Conservation (phyloP, 2,888 invertebrate genomes). For the Phortica okadai region DNA sequence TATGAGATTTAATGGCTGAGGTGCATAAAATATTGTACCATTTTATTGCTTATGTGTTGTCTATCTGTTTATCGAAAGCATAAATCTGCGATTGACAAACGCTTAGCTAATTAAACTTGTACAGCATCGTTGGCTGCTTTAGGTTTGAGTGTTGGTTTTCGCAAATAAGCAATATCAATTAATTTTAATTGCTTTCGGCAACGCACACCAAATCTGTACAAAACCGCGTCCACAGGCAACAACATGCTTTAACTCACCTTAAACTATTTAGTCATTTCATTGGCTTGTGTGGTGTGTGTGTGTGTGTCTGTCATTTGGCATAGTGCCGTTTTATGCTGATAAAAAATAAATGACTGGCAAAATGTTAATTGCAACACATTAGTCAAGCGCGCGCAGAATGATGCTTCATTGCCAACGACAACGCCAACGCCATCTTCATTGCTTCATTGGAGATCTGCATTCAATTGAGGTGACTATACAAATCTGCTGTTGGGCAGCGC, state of each 20-base stretch:
- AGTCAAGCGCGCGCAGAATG: conserved; percentile 48
- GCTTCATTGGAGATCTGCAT: too few relatives aligned
- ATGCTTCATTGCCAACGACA: background rate
- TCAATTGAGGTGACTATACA: too few relatives aligned
- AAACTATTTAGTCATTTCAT: background rate
- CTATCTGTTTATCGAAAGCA: conserved; percentile 10
- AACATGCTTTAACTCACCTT: background rate
- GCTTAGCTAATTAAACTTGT: conserved; percentile 24
- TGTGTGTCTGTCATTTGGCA: background rate
- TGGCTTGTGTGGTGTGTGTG: background rate
- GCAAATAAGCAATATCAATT: conserved; percentile 17
- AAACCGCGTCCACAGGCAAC: background rate
- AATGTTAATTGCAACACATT: conserved; percentile 63
- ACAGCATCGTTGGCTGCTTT: background rate
- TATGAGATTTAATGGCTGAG: background rate
- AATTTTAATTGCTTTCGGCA: conserved; percentile 21
- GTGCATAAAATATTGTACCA: conserved; percentile 7
- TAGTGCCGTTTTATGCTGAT: background rate
- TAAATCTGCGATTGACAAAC: conserved; percentile 29
- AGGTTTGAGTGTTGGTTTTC: background rate
- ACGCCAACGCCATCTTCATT: background rate
- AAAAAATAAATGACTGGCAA: conserved; percentile 35
- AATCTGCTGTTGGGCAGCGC: background rate
- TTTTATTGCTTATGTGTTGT: conserved; percentile 15
- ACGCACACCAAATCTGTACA: background rate